Conservation (phyloP, 2,113 vertebrate genomes). For the Lethenteron reissneri region DNA sequence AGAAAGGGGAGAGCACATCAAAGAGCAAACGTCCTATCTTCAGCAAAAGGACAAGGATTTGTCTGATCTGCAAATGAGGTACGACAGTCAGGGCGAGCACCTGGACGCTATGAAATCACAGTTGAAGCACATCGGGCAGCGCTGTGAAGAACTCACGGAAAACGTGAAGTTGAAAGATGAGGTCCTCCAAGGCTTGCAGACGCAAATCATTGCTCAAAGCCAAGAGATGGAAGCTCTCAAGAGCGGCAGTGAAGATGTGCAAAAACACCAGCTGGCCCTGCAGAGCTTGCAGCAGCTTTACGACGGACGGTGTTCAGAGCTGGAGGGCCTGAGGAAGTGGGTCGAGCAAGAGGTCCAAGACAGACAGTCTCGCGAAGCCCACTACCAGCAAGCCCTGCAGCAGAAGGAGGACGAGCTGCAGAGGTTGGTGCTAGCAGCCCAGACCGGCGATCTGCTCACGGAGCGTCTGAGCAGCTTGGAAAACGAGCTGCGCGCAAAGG, state of each 20-base stretch:
- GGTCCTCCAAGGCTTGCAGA: not conserved
- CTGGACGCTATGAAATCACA: not conserved
- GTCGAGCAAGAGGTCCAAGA: not conserved
- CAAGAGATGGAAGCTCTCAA: no score
- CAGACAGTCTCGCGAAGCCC: not conserved
- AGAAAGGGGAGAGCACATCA: no score
- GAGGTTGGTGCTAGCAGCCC: not conserved
- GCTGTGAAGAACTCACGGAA: not conserved
- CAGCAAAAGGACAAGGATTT: no score
- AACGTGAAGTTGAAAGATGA: not conserved
- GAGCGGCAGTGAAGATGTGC: not conserved
- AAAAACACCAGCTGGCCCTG: not conserved
- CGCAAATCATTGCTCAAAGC: not conserved
- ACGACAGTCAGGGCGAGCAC: not conserved
- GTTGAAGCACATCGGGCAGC: not conserved
- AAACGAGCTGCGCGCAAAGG: constrained; percentile 34
- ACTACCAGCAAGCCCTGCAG: constrained; percentile 11
- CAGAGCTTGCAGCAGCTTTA: not conserved
- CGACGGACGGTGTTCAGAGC: not conserved
- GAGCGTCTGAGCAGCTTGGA: constrained; percentile 47
- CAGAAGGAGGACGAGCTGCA: constrained; percentile 19
- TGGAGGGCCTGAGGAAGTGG: not conserved
- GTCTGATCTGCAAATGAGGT: no score
- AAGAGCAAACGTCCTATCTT: no score
- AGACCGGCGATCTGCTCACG: constrained; percentile 22